Evolutionary conservation across 2,888 invertebrate species (phyloP).

Genomic region (Trissolcus brochymenae): DNA sequence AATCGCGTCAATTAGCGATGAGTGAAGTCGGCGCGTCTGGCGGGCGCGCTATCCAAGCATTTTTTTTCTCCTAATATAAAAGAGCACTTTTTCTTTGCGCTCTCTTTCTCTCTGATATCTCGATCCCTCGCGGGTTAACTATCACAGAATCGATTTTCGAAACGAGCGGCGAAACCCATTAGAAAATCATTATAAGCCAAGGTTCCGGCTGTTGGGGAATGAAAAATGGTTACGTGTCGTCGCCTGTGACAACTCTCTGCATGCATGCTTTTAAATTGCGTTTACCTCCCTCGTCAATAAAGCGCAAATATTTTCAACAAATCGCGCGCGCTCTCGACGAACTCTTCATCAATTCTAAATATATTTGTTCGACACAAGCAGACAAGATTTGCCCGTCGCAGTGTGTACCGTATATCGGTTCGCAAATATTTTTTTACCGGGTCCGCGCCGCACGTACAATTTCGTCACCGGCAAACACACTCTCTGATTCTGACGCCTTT

Average conservation of each 20-base stretch:
- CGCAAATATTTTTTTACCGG: conserved; percentile 38
- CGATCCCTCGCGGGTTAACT: conserved; percentile 38
- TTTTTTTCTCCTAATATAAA: conserved; percentile 19
- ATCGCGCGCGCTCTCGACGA: background rate
- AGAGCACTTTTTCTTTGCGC: conserved; percentile 13
- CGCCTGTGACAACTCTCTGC: conserved; percentile 27
- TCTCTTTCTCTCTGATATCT: conserved; percentile 15
- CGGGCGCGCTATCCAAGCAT: conserved; percentile 1
- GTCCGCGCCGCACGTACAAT: too few relatives aligned
- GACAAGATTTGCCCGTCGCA: too few relatives aligned
- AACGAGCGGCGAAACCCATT: conserved; percentile 58
- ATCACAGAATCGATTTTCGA: conserved; percentile 62
- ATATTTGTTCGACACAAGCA: conserved; percentile 11
- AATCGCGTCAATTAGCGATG: conserved; percentile 37
- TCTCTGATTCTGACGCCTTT: too few relatives aligned
- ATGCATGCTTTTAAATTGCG: conserved; percentile 30
- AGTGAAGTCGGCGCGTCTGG: background rate
- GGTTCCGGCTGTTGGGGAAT: conserved; percentile 38
- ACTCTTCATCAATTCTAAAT: conserved; percentile 42
- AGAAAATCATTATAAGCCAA: conserved; percentile 53
- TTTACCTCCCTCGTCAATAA: conserved; percentile 24
- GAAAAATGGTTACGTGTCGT: conserved; percentile 51
- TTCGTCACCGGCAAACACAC: too few relatives aligned
- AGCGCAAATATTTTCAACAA: conserved; percentile 44
- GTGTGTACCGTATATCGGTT: conserved; percentile 4